Conservation (phyloP, 2,888 invertebrate species). For the Drosophila yooni region DNA sequence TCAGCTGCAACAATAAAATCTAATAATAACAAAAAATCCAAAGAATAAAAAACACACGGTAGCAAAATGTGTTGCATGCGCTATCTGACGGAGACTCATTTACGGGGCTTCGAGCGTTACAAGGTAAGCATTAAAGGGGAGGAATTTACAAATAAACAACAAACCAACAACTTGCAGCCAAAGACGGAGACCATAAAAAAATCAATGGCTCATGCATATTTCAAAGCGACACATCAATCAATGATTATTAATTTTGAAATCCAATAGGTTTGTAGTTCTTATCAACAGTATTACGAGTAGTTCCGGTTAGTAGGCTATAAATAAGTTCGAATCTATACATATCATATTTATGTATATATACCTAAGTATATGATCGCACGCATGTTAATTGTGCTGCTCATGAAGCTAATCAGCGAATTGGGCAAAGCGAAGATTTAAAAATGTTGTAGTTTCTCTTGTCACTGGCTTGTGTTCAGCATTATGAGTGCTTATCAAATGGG, state of each 20-base stretch:
- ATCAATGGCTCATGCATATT: slow-evolving; percentile 57
- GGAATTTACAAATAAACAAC: background rate
- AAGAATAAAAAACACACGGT: slow-evolving; percentile 7
- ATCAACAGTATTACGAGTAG: slow-evolving; percentile 26
- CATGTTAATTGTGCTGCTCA: slow-evolving; percentile 4
- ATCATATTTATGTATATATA: background rate
- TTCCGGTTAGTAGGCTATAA: slow-evolving; percentile 21
- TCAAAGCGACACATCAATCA: slow-evolving; percentile 22
- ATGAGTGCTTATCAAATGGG: slow-evolving; percentile 53
- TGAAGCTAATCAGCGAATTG: slow-evolving; percentile 38
- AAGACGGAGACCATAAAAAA: slow-evolving; percentile 38
- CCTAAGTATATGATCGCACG: slow-evolving; percentile 4
- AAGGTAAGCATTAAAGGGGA: slow-evolving; percentile 80
- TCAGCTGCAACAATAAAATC: slow-evolving; percentile 38
- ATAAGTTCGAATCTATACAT: background rate
- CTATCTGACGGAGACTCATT: slow-evolving; percentile 84
- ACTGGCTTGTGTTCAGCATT: slow-evolving; percentile 19
- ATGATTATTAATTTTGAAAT: slow-evolving; percentile 25
- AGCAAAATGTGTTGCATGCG: slow-evolving; percentile 82
- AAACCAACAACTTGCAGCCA: background rate
- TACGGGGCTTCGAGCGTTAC: slow-evolving; percentile 85
- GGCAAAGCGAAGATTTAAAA: slow-evolving; percentile 23
- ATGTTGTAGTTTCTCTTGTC: background rate
- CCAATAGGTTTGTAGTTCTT: slow-evolving; percentile 16
- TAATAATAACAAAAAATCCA: slow-evolving; percentile 16